phyloP scores from a whole-genome alignment of 92 coral and sea anemone species.

The Hydrozoanthus gracilis region DNA sequence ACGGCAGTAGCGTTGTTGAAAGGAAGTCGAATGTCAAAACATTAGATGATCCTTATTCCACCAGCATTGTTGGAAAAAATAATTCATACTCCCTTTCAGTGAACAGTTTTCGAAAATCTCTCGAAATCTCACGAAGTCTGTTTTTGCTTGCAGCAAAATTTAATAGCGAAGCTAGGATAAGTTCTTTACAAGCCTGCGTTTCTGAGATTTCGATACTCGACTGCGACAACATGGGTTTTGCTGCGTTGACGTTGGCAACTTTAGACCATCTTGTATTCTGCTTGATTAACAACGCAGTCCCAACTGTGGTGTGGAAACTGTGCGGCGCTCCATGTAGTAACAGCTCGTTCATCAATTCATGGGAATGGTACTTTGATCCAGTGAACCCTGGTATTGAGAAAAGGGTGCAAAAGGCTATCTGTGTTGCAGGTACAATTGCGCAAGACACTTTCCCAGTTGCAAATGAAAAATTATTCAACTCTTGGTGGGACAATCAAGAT shows the following conservation, averaged over 20 bases:
- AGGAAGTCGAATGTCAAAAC: no score
- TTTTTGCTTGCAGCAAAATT: conserved; percentile 21
- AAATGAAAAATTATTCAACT: conserved; percentile 2
- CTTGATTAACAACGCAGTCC: conserved; percentile 31
- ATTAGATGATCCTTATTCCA: no score
- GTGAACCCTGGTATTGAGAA: conserved; percentile 62
- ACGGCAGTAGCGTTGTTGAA: not conserved
- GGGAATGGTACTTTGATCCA: conserved; percentile 82
- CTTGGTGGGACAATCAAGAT: conserved; percentile 24
- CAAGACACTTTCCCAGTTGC: conserved; percentile 14
- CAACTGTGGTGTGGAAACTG: conserved; percentile 71
- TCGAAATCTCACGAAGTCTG: not conserved
- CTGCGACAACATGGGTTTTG: conserved; percentile 65
- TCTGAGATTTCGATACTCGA: conserved; percentile 61
- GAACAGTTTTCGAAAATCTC: not conserved
- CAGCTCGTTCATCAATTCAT: conserved; percentile 63
- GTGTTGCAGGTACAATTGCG: conserved; percentile 48
- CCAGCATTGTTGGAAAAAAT: no score
- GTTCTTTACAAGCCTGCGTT: conserved; percentile 46
- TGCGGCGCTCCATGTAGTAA: conserved; percentile 69
- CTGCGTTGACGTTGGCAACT: conserved; percentile 57
- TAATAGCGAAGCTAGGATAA: not conserved
- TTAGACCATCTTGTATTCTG: conserved; percentile 67
- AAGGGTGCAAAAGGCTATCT: conserved; percentile 55
- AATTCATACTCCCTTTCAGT: no score